A percentile compares a stretch with the other conserved stretches of the same genome.
These are phyloP conservation scores for Lasioglossum figueresi DNA, from an alignment of 2,888 invertebrate species.

Conservation along the genomic window DNA sequence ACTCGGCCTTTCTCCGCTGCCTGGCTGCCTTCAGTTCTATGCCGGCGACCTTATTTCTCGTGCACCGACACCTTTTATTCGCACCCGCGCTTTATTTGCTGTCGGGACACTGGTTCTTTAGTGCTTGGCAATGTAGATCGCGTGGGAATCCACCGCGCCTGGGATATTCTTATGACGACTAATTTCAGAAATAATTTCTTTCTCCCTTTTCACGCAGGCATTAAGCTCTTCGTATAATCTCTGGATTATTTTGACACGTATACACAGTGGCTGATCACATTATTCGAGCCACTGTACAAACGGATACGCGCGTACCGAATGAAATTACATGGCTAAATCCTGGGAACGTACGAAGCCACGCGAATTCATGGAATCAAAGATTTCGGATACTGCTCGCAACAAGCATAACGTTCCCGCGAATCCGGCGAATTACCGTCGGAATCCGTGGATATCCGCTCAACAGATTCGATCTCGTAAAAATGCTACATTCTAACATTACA, in stretches of 20 bases:
- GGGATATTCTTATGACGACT: neutral
- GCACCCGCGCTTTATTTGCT: neutral
- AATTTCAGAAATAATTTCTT: neutral
- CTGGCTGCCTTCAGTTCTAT: neutral
- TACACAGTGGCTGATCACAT: neutral
- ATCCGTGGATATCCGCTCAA: neutral
- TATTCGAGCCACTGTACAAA: neutral
- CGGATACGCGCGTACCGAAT: neutral
- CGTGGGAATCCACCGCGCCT: neutral
- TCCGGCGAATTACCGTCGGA: neutral
- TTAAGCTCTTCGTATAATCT: neutral
- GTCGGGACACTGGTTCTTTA: neutral
- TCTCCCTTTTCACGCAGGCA: neutral
- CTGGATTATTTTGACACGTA: neutral
- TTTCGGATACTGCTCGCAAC: neutral
- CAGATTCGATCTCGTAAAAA: neutral
- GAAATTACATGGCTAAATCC: neutral
- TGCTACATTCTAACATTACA: neutral
- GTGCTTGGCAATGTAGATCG: neutral
- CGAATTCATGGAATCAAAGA: neutral
- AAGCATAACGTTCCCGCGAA: neutral
- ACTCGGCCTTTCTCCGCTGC: neutral
- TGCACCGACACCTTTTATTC: neutral
- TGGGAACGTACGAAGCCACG: neutral
- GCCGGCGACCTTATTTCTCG: conserved; percentile 16